These are phyloP conservation scores for Oreochromis spilurus DNA, from an alignment of 2,113 vertebrate genomes.

Conservation along the genomic window DNA sequence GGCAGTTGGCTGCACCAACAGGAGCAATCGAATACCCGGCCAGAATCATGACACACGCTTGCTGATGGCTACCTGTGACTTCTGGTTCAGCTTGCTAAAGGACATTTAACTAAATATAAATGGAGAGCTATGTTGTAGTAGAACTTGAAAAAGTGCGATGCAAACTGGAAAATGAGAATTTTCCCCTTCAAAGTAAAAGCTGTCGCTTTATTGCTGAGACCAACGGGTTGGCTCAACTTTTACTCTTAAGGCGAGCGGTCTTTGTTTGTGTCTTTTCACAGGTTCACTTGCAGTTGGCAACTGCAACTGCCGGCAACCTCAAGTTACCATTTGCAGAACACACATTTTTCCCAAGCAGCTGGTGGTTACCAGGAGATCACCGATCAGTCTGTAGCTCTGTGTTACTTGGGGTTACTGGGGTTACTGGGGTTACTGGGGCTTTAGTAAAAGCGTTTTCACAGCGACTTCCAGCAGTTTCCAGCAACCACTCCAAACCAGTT, in stretches of 20 bases:
- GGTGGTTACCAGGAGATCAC: neutral
- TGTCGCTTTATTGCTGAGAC: neutral
- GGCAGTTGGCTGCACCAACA: neutral
- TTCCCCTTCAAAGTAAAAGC: neutral
- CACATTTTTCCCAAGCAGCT: neutral
- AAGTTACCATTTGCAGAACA: neutral
- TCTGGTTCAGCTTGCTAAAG: neutral
- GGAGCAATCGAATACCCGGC: neutral
- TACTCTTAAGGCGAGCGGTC: neutral
- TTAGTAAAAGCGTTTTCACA: neutral
- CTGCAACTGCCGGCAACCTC: neutral
- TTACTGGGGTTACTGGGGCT: too few relatives aligned
- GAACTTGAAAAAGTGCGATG: neutral
- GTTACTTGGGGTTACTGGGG: neutral
- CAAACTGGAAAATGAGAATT: neutral
- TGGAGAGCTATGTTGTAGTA: neutral
- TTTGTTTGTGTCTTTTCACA: neutral
- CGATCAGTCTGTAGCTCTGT: neutral
- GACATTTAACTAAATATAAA: neutral
- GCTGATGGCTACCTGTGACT: accelerated
- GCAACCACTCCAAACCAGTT: neutral
- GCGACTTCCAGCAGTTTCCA: neutral
- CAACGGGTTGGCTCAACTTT: neutral
- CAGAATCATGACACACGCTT: accelerated
- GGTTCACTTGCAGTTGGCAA: neutral